A percentile compares a stretch with the other conserved stretches of the same genome.
These are phyloP conservation scores for Salvelinus alpinus DNA, from an alignment of 2,113 vertebrate species.

Conservation along the genomic window DNA sequence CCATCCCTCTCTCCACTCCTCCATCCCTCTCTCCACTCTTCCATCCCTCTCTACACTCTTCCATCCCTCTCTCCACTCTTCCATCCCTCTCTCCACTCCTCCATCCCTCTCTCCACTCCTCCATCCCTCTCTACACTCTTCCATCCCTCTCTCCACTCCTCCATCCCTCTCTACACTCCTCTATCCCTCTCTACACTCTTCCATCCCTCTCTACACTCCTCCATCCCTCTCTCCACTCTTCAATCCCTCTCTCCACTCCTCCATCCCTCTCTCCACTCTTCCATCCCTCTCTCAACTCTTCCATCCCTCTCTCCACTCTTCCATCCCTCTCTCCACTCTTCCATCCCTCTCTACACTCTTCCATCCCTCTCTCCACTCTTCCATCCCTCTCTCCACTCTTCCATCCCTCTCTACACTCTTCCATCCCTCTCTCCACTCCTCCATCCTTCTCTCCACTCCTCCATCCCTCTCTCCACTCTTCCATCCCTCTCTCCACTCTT, in stretches of 20 bases:
- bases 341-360: not conserved
- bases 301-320: not conserved
- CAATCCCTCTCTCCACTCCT: not conserved
- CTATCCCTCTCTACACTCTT: not conserved
- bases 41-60: not conserved
- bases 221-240: not conserved
- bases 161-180: too few species aligned
- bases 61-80: constrained; percentile 43
- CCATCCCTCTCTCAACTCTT: not conserved
- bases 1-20: not conserved
- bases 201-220: not conserved
- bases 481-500: not conserved
- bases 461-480: not conserved
- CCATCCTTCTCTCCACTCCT: not conserved
- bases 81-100: not conserved
- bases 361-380: not conserved
- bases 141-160: constrained; percentile 44
- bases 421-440: not conserved
- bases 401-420: not conserved
- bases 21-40: not conserved
- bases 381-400: not conserved
- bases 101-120: not conserved
- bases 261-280: not conserved
- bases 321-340: not conserved
- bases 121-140: not conserved